Conservation (phyloP, 2,888 invertebrate genomes). For the Drosophila pseudotakahashii region DNA sequence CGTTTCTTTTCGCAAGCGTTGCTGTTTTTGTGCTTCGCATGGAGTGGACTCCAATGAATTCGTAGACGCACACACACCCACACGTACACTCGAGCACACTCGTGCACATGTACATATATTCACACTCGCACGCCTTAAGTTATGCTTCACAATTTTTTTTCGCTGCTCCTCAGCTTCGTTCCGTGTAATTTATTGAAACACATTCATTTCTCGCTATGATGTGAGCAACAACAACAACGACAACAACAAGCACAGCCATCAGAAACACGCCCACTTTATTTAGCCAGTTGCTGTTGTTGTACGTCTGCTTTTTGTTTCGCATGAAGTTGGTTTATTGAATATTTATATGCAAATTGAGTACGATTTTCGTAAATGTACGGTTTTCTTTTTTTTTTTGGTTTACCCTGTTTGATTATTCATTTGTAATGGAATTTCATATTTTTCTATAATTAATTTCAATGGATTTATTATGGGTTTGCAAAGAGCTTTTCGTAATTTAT, state of each 20-base stretch:
- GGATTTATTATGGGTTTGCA: conserved; percentile 17
- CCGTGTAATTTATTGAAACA: conserved; percentile 78
- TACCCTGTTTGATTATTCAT: conserved; percentile 28
- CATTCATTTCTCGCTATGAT: conserved; percentile 69
- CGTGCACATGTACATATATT: conserved; percentile 18
- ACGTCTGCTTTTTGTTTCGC: conserved; percentile 37
- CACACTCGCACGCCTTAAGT: conserved; percentile 52
- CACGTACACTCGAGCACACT: conserved; percentile 6
- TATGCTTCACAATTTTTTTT: conserved; percentile 54
- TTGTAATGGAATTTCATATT: conserved; percentile 41
- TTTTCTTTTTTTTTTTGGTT: neutral
- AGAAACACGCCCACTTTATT: conserved; percentile 44
- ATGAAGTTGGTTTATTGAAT: conserved; percentile 61
- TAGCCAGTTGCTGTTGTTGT: conserved; percentile 33
- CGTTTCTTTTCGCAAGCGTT: conserved; percentile 43
- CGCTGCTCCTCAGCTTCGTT: conserved; percentile 36
- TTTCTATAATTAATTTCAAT: conserved; percentile 39
- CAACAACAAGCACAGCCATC: conserved; percentile 27
- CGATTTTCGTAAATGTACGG: conserved; percentile 17
- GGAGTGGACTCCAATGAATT: conserved; percentile 59
- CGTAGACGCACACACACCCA: conserved; percentile 38
- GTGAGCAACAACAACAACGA: conserved; percentile 51
- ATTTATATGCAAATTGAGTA: conserved; percentile 67
- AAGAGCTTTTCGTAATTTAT: conserved; percentile 21
- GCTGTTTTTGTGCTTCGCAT: conserved; percentile 54